Evolutionary conservation across 1,140 invertebrate genomes (phyloP).

Genomic region (Anoplolepis gracilipes): DNA sequence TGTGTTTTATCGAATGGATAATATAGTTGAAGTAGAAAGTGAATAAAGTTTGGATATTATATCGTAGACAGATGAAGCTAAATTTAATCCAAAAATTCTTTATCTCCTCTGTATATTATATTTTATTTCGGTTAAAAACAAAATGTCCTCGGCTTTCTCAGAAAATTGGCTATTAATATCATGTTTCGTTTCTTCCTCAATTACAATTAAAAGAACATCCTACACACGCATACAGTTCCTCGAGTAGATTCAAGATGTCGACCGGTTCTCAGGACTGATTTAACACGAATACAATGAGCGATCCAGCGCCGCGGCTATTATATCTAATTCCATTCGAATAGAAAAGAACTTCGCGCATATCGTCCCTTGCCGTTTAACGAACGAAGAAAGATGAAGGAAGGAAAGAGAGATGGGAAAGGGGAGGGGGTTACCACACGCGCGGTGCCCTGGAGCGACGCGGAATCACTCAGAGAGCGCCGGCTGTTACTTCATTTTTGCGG

Average conservation of each 20-base stretch:
- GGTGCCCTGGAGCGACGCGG: conserved; percentile 81
- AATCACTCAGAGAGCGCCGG: conserved; percentile 83
- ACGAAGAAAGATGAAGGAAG: background rate
- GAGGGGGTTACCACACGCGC: conserved; percentile 44
- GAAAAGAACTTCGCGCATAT: conserved; percentile 45
- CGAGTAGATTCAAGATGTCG: conserved; percentile 6
- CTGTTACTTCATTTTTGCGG: conserved; percentile 84
- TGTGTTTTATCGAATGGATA: background rate
- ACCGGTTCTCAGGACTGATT: conserved; percentile 40
- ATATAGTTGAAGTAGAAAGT: background rate
- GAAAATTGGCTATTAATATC: background rate
- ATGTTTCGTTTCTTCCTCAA: background rate
- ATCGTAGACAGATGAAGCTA: background rate
- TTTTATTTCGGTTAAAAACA: background rate
- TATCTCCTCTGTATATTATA: too few species aligned
- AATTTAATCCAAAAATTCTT: background rate
- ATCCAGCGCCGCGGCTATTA: conserved; percentile 57
- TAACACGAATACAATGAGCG: conserved; percentile 50
- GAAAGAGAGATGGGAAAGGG: conserved; percentile 3
- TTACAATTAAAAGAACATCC: conserved; percentile 20
- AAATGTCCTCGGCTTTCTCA: background rate
- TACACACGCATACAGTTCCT: background rate
- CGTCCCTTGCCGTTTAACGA: conserved; percentile 13
- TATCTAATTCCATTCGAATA: conserved; percentile 63
- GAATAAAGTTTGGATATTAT: background rate